phyloP scores from a whole-genome alignment of 2,113 vertebrate genomes.

The Proterorhinus semilunaris region DNA sequence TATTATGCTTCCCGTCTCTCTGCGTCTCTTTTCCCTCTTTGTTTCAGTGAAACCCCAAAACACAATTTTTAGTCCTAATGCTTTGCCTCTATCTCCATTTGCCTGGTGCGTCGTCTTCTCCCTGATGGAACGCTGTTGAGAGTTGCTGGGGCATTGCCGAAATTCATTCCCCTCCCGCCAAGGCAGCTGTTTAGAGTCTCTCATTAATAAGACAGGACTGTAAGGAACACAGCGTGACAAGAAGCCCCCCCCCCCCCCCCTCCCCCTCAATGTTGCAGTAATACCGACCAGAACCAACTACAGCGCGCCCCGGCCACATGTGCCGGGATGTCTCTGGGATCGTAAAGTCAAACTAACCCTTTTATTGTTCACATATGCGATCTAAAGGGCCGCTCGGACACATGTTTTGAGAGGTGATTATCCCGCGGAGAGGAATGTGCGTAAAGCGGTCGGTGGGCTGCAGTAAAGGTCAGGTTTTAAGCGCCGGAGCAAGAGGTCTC shows the following conservation, averaged over 20 bases:
- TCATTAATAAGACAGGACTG: slow-evolving; percentile 58
- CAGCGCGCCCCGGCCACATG: slow-evolving; percentile 19
- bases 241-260: slow-evolving; percentile 3
- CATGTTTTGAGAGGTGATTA: slow-evolving; percentile 46
- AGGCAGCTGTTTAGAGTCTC: slow-evolving; percentile 52
- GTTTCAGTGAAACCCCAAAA: slow-evolving; percentile 10
- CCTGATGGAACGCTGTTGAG: slow-evolving; percentile 37
- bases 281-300: slow-evolving; percentile 29
- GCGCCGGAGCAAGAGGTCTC: slow-evolving; percentile 24
- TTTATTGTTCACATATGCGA: slow-evolving; percentile 35
- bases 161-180: slow-evolving; percentile 57
- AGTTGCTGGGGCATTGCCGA: slow-evolving; percentile 49
- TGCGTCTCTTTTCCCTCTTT: slow-evolving; percentile 18
- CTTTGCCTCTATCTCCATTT: slow-evolving; percentile 56
- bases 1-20: slow-evolving; percentile 8
- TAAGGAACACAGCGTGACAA: slow-evolving; percentile 41
- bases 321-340: slow-evolving; percentile 20
- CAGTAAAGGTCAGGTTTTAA: slow-evolving; percentile 54
- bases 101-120: slow-evolving; percentile 38
- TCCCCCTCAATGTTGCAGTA: slow-evolving; percentile 9
- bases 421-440: slow-evolving; percentile 32
- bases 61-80: slow-evolving; percentile 44
- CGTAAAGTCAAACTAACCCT: slow-evolving; percentile 52
- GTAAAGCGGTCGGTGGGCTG: slow-evolving; percentile 37
- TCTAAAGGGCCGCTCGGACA: not conserved